Base-by-base conservation (phyloP, 1,140 invertebrate species). In the Grapholita molesta region DNA sequence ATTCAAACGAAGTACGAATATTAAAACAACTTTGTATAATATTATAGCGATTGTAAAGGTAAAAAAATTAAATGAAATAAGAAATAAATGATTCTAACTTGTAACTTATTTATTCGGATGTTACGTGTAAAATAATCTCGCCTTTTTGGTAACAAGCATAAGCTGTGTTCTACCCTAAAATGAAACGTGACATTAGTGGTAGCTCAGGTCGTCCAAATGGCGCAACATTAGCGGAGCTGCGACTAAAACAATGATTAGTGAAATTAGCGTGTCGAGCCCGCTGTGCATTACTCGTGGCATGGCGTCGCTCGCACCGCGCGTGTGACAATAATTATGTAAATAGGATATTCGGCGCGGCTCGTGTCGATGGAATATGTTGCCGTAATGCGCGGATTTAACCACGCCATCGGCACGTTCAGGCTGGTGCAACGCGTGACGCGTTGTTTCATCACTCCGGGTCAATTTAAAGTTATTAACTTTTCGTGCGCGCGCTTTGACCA, bases 251-350 rank as follows among this genome's bases (percentile, higher is more conserved):
- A 76, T 81, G 78, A 85, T 86, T 82, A 81, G 76, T 77, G 78
- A 73, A 82, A 82, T 79, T 69, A 78, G 75, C 33, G 48, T 28
- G 67, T 75, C 57, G 70, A 72, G 65, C 72, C 73, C 25, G 65
- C 64, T 53, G 68, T 38, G 71, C 70, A 71, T 75, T 70, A 74
- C 71, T 66, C 53, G 66, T 42, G n/a, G 24, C 38, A 5, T 18
- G 48, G 42, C 67, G 32, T 32, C 53, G 33, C 12, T 35, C 12
- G 25, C 55, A 32, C 30, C 21, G 2, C 76, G 72, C 78, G 78
- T 77, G 70, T 78, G 73, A 75, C 79, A 77, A 79, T 81, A 84
- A 86, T 88, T 88, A 86, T 86, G 86, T 82, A 86, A 88, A 86
- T 85, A 74, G 76, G 78, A 70, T 78, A 78, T 75, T 77, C 75